Evolutionary conservation across 1,140 invertebrate genomes (phyloP).

Genomic region (Diprion similis): DNA sequence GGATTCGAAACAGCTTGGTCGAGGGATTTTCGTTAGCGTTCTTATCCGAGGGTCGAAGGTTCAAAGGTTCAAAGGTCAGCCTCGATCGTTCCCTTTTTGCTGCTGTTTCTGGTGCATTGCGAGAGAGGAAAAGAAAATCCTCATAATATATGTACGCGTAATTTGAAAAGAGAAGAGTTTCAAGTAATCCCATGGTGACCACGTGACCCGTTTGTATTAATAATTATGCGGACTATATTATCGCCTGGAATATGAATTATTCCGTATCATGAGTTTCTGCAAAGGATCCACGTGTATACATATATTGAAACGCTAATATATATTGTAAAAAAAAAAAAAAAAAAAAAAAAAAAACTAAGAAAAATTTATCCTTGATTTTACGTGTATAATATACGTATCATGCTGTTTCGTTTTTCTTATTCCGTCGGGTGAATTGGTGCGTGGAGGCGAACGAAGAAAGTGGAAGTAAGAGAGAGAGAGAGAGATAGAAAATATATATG

Average conservation of each 20-base stretch:
- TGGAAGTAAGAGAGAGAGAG: not conserved
- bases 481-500: not conserved
- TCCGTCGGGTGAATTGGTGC: not conserved
- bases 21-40: not conserved
- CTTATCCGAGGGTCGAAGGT: conserved; percentile 4
- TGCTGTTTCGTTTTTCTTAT: not conserved
- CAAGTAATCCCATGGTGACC: no score
- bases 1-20: conserved; percentile 7
- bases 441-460: not conserved
- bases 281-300: no score
- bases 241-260: no score
- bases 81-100: not conserved
- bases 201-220: no score
- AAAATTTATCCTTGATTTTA: no score
- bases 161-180: not conserved
- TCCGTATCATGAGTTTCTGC: no score
- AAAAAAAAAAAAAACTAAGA: no score
- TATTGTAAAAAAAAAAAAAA: no score
- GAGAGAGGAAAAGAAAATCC: not conserved
- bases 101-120: no score
- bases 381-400: not conserved
- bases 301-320: no score
- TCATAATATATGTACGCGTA: not conserved
- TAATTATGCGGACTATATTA: no score
- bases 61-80: not conserved